phyloP scores from a whole-genome alignment of 2,888 invertebrate species.

The Yponomeuta cagnagella region DNA sequence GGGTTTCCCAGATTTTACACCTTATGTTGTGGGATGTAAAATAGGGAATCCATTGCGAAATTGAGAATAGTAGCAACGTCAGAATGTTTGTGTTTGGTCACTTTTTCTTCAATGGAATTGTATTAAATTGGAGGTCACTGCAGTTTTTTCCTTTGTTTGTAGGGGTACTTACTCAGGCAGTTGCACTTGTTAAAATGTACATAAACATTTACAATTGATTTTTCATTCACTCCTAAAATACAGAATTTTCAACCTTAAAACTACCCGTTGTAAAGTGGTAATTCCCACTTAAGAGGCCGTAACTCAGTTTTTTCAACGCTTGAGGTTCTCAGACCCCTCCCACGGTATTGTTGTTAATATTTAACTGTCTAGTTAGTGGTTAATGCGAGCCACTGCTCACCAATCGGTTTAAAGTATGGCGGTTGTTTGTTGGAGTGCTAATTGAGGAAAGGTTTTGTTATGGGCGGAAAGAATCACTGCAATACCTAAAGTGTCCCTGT shows the following conservation, averaged over 20 bases:
- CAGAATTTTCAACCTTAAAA: neutral
- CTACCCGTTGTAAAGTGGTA: neutral
- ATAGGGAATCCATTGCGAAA: neutral
- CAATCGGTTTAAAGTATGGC: constrained; percentile 10
- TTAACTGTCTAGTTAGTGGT: neutral
- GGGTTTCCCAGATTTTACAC: neutral
- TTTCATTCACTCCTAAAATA: neutral
- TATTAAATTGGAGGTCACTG: neutral
- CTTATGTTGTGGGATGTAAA: neutral
- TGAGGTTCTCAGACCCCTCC: constrained; percentile 54
- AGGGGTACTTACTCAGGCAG: neutral
- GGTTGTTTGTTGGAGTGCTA: neutral
- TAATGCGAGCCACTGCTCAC: neutral
- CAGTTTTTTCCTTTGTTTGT: neutral
- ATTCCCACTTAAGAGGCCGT: neutral
- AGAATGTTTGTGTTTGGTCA: neutral
- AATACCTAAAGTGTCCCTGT: too few relatives aligned
- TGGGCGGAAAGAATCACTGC: neutral
- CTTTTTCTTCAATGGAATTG: neutral
- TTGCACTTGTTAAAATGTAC: neutral
- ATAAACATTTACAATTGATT: constrained; percentile 3
- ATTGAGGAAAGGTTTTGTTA: neutral
- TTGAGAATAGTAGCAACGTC: neutral
- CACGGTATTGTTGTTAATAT: constrained; percentile 26
- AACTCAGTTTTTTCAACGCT: neutral